Evolutionary conservation across 2,113 vertebrate genomes (phyloP).

Genomic region (Scomber japonicus): DNA sequence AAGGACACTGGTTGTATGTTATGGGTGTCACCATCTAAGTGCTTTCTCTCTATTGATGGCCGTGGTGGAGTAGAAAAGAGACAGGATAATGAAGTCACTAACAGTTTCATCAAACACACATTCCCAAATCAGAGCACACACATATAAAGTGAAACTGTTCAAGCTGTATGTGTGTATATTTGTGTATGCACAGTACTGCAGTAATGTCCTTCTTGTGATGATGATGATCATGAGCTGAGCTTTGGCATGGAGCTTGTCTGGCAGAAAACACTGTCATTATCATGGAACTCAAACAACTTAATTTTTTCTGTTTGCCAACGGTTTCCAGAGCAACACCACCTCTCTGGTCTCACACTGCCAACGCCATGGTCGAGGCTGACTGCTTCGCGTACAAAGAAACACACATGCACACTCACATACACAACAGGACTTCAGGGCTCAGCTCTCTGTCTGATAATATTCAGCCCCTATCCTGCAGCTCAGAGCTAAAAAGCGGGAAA

Average conservation of each 20-base stretch:
- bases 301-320: slow-evolving; percentile 57
- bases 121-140: background rate
- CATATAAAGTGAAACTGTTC: background rate
- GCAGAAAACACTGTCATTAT: slow-evolving; percentile 37
- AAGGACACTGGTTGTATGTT: background rate
- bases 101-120: slow-evolving; percentile 32
- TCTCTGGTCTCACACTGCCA: slow-evolving; percentile 25
- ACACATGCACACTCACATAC: slow-evolving; percentile 16
- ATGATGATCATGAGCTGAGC: slow-evolving; percentile 19
- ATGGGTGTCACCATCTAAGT: slow-evolving; percentile 4
- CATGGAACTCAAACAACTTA: slow-evolving; percentile 32
- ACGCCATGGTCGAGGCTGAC: slow-evolving; percentile 30
- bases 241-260: slow-evolving; percentile 43
- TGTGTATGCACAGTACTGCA: no score
- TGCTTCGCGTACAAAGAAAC: slow-evolving; percentile 25
- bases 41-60: background rate
- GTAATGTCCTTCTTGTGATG: background rate
- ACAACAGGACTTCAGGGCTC: slow-evolving; percentile 8
- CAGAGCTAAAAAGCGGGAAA: slow-evolving; percentile 19
- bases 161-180: background rate
- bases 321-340: slow-evolving; percentile 65
- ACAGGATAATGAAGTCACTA: slow-evolving; percentile 32
- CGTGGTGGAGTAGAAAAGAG: slow-evolving; percentile 29
- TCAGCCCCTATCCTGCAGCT: slow-evolving; percentile 7
- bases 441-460: slow-evolving; percentile 15